phyloP scores from a whole-genome alignment of 2,888 invertebrate genomes.

The Netelia melanura region DNA sequence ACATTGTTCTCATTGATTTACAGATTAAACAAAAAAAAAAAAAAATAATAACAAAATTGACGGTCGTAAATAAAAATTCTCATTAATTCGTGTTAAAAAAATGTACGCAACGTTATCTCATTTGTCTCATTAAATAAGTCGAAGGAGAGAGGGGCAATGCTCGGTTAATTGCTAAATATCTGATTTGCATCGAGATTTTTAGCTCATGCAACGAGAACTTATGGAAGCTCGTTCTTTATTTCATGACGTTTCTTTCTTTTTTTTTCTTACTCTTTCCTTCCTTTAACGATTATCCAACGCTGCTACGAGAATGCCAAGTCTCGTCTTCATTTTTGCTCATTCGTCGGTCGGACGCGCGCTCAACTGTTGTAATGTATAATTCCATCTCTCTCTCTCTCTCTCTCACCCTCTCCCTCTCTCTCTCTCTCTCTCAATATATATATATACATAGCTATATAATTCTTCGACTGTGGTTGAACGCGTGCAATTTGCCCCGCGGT shows the following conservation, averaged over 20 bases:
- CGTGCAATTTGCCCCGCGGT: slow-evolving; percentile 64
- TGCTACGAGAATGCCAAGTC: slow-evolving; percentile 44
- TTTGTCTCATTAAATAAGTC: slow-evolving; percentile 36
- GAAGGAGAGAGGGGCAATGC: neutral
- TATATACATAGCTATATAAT: slow-evolving; percentile 18
- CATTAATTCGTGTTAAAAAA: neutral
- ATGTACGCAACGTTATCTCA: neutral
- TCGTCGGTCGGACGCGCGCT: slow-evolving; percentile 59
- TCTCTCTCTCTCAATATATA: neutral
- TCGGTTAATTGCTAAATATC: slow-evolving; percentile 25
- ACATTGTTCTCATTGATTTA: no score
- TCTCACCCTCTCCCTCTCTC: slow-evolving; percentile 1
- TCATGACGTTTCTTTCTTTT: slow-evolving; percentile 17
- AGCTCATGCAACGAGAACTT: slow-evolving; percentile 15
- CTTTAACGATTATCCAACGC: slow-evolving; percentile 54
- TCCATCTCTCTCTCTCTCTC: neutral
- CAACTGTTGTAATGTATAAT: slow-evolving; percentile 48
- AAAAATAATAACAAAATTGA: no score
- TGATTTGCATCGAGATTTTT: slow-evolving; percentile 48
- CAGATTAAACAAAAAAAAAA: no score
- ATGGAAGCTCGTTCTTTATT: slow-evolving; percentile 35
- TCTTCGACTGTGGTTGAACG: slow-evolving; percentile 49
- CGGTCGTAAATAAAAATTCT: neutral
- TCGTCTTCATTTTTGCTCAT: slow-evolving; percentile 59
- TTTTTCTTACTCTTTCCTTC: slow-evolving; percentile 26